Base-by-base conservation (phyloP, 2,888 invertebrate genomes). In the Melanargia galathea region DNA sequence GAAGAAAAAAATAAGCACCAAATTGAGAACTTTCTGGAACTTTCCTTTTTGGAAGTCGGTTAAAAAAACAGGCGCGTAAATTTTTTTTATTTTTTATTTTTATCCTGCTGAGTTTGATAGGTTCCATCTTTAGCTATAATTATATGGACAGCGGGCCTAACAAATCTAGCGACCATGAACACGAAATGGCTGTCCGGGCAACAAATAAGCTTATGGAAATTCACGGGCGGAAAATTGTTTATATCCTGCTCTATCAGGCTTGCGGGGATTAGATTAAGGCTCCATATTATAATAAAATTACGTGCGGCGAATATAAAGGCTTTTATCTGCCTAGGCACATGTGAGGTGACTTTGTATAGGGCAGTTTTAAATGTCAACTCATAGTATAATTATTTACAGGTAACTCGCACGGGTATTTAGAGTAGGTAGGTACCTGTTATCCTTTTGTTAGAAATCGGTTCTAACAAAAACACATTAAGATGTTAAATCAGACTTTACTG, bases 151-250 rank as follows among this genome's bases (percentile, higher is more conserved):
- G 11, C 24, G 13, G 26, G 11, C n/a, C 33, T 61, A 22, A 26
- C 10, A 46, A 49, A 46, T 30, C 24, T n/a, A 38, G 43, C 40
- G 64, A 49, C 64, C 64, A 33, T 62, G 64, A 65, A 62, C 57
- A 58, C 54, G 55, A 59, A 65, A 35, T 46, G 45, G 11, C 56
- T 60, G 60, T 60, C 60, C 51, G 51, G 55, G 46, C 62, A 65
- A 65, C 38, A 62, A 62, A 65, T 65, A 54, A 43, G 61, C 61
- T 65, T 65, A 65, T 62, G 64, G 64, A 62, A 62, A 65, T 65
- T 65, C 58, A 55, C 58, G 46, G 58, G 57, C 58, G 52, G 61
- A 58, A 61, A 65, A 61, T 65, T 52, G 48, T 48, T 58, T 49
- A 57, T 24, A 55, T 52, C 58, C 57, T 43, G 51, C 60, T 56